A percentile compares a stretch with the other conserved stretches of the same genome.
Evolutionary conservation across 2,888 invertebrate species (phyloP).

Genomic region (Drosophila ezoana): DNA sequence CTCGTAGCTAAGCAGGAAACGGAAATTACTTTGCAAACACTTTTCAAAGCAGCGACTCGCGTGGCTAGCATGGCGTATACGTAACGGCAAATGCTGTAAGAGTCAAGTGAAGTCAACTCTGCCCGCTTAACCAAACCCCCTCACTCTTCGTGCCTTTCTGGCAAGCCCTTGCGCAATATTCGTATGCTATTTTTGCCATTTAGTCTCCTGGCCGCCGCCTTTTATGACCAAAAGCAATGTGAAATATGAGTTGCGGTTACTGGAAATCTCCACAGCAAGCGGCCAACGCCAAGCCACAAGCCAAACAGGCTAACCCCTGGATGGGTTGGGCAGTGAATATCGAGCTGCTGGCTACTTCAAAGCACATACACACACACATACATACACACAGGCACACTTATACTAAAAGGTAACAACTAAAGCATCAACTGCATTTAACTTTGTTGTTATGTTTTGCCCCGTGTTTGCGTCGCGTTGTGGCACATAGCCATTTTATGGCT

Average conservation of each 20-base stretch:
- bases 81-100: constrained; percentile 45
- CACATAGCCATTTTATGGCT: constrained; percentile 75
- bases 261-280: constrained; percentile 57
- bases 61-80: constrained; percentile 50
- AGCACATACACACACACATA: constrained; percentile 20
- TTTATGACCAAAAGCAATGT: constrained; percentile 70
- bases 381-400: constrained; percentile 6
- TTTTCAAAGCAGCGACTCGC: constrained; percentile 48
- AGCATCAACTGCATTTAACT: constrained; percentile 76
- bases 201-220: constrained; percentile 39
- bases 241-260: constrained; percentile 79
- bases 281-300: constrained; percentile 21
- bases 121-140: background rate
- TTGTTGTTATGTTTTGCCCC: constrained; percentile 67
- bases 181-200: constrained; percentile 59
- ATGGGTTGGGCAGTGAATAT: constrained; percentile 26
- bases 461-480: constrained; percentile 49
- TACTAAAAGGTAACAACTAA: constrained; percentile 58
- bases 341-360: constrained; percentile 45
- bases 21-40: constrained; percentile 80
- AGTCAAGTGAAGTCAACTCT: constrained; percentile 67
- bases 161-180: constrained; percentile 63
- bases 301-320: constrained; percentile 31
- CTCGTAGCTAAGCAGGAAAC: constrained; percentile 75
- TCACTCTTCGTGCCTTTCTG: constrained; percentile 7